phyloP scores from a whole-genome alignment of 2,113 vertebrate genomes.

The Zapornia atra region DNA sequence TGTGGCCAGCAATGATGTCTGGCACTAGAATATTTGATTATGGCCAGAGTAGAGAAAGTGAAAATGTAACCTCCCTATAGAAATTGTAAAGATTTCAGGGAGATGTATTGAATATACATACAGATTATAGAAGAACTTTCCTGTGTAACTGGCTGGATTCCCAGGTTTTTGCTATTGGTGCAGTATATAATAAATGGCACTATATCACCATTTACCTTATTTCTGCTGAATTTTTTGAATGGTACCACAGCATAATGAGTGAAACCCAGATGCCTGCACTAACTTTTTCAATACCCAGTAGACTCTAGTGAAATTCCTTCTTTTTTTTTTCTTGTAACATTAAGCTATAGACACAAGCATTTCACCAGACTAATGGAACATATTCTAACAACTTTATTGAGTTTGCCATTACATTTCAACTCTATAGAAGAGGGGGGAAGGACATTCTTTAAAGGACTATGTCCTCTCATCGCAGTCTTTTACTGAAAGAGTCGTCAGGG shows the following conservation, averaged over 20 bases:
- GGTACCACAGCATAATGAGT: not conserved
- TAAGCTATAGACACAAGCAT: not conserved
- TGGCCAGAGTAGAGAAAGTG: slow-evolving; percentile 17
- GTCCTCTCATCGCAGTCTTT: not conserved
- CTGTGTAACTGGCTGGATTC: not conserved
- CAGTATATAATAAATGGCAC: not conserved
- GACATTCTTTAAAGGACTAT: not conserved
- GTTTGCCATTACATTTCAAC: not conserved
- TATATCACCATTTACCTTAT: not conserved
- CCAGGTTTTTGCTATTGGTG: not conserved
- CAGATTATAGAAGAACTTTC: not conserved
- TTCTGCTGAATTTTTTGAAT: not conserved
- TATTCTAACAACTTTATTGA: not conserved
- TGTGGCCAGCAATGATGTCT: not conserved
- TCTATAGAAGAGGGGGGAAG: rapidly evolving
- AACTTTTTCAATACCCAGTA: not conserved
- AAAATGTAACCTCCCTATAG: slow-evolving; percentile 20
- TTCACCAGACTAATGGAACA: not conserved
- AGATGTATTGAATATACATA: not conserved
- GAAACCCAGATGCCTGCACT: not conserved
- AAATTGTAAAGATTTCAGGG: not conserved
- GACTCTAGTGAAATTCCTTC: not conserved
- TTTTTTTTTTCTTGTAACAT: not conserved
- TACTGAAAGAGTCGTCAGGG: no score
- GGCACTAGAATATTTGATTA: not conserved